These are phyloP conservation scores for Cisticola juncidis DNA, from an alignment of 2,113 vertebrate genomes.

Conservation along the genomic window DNA sequence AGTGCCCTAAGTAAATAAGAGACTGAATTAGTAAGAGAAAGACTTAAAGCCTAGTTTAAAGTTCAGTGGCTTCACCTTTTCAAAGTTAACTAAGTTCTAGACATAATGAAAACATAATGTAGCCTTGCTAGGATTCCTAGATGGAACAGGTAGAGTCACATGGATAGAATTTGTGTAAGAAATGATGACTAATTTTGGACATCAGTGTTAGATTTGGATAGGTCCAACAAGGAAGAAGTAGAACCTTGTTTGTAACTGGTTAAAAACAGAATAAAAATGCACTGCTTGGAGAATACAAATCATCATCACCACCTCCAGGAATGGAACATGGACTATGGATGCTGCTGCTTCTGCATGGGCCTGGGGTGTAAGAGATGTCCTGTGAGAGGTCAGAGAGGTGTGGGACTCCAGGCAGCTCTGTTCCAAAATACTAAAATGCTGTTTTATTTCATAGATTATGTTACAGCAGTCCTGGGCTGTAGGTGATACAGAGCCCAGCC, in stretches of 20 bases:
- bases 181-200: background rate
- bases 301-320: background rate
- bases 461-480: no score
- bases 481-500: no score
- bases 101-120: background rate
- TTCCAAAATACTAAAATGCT: no score
- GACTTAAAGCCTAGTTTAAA: background rate
- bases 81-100: background rate
- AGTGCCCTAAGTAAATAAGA: background rate
- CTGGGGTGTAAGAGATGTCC: no score
- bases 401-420: no score
- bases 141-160: background rate
- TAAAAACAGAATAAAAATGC: background rate
- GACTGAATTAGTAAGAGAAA: background rate
- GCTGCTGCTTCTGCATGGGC: background rate
- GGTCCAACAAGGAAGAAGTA: background rate
- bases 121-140: background rate
- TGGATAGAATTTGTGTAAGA: background rate
- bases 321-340: background rate
- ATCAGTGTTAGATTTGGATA: background rate
- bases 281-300: background rate
- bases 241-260: background rate
- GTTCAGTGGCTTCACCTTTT: background rate
- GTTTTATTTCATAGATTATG: no score
- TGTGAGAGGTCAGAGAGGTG: no score